Evolutionary conservation across 2,113 vertebrate species (phyloP), one percentile per base, ranked within the genome.

Genomic region (Dasyprocta punctata): DNA sequence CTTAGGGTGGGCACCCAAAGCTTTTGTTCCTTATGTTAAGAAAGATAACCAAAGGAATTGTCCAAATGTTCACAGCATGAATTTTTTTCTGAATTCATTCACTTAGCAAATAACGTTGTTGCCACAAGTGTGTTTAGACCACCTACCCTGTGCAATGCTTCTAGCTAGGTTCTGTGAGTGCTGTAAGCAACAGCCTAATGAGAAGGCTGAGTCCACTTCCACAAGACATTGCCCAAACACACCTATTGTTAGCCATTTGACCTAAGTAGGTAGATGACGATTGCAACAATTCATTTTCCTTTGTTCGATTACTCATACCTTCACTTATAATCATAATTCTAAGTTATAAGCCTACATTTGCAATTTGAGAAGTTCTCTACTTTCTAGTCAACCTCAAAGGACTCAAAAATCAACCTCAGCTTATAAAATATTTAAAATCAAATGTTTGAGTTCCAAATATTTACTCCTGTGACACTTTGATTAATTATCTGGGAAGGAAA

Each of bases 401-500:
- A 7, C 52, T 49, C 65, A 16, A 5, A 30, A 61, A 33, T 16
- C 28, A n/a, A 89, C 58, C 65, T 86, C 77, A 83, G 36, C 19
- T 80, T 92, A 90, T 71, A 92, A 95, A 96, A 71, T 95, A 88
- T 78, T 97, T 86, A 67, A 92, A 90, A 63, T 86, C 58, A 19
- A 61, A 44, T 80, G 16, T 58, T 36, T 92, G n/a, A 67, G 61
- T 77, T 90, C 38, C 13, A 83, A 73, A 73, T 95, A 93, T 36
- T 52, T 84, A 89, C 78, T 33, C 63, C 47, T 20, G 7, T 61
- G 78, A 83, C 56, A 69, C 5, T 69, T 65, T 89, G 38, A 80
- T 94, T 52, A 86, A 61, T 92, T 7, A 44, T 38, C 47, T 91
- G 26, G 38, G 69, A 87, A 81, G 26, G 24, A 67, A 96, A 92